phyloP scores from a whole-genome alignment of 1,140 invertebrate genomes.

The Ceratosolen solmsi region DNA sequence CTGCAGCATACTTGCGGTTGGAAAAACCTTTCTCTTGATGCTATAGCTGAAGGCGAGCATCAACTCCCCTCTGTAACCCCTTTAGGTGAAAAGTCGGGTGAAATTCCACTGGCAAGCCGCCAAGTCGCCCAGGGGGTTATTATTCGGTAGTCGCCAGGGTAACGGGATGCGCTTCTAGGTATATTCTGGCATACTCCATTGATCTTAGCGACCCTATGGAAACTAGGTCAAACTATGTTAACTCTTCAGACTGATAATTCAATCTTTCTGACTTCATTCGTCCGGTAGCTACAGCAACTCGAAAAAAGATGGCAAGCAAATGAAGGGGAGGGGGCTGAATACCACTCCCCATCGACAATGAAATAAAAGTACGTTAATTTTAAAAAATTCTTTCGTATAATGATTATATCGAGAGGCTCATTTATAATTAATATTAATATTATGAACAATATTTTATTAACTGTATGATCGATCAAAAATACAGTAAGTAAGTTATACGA shows the following conservation, averaged over 20 bases:
- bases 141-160: not conserved
- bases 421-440: too few relatives aligned
- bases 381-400: too few relatives aligned
- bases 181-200: conserved; percentile 25
- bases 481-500: too few relatives aligned
- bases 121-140: conserved; percentile 31
- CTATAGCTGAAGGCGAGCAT: not conserved
- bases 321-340: not conserved
- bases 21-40: not conserved
- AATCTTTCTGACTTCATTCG: not conserved
- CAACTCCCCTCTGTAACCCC: not conserved
- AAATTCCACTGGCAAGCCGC: conserved; percentile 20
- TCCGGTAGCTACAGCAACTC: not conserved
- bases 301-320: not conserved
- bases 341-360: too few relatives aligned
- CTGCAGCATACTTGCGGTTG: too few relatives aligned
- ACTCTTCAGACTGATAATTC: conserved; percentile 16
- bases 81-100: not conserved
- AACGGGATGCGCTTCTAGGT: not conserved
- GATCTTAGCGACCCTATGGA: not conserved
- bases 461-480: too few relatives aligned
- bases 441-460: too few relatives aligned
- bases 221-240: conserved; percentile 41
- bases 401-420: too few relatives aligned
- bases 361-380: too few relatives aligned